Evolutionary conservation across 2,888 invertebrate genomes (phyloP).

Genomic region (Pheosia tremula): DNA sequence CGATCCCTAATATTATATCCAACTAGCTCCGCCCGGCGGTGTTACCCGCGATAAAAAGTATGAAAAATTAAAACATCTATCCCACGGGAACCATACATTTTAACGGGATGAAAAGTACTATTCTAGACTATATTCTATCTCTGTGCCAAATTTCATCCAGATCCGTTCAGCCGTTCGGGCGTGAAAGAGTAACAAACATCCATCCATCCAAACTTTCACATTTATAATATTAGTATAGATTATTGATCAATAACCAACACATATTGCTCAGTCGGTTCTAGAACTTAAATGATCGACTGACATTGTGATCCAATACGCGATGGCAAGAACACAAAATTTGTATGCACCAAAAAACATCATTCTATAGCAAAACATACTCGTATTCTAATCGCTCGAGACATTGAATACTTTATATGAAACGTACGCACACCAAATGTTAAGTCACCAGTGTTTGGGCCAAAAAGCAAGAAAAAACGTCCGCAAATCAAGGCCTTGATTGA

Average conservation of each 20-base stretch:
- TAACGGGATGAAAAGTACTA: too few species aligned
- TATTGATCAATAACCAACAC: background rate
- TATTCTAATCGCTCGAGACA: slow-evolving; percentile 33
- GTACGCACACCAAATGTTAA: slow-evolving; percentile 33
- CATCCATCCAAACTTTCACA: too few species aligned
- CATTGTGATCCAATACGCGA: slow-evolving; percentile 14
- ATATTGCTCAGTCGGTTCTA: slow-evolving; percentile 1
- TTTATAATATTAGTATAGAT: too few species aligned
- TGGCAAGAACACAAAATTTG: slow-evolving; percentile 28
- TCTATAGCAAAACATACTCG: slow-evolving; percentile 25
- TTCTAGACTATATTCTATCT: too few species aligned
- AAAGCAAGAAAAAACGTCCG: background rate
- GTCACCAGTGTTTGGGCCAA: slow-evolving; percentile 8
- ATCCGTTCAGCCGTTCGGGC: too few species aligned
- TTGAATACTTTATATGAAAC: slow-evolving; percentile 41
- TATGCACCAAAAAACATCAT: slow-evolving; percentile 32
- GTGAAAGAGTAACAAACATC: too few species aligned
- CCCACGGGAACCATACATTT: too few species aligned
- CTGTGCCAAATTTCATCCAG: too few species aligned
- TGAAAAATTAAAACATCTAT: too few species aligned
- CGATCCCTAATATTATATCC: too few species aligned
- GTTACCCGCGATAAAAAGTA: too few species aligned
- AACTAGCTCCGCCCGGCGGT: too few species aligned
- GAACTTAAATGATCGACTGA: slow-evolving; percentile 14
- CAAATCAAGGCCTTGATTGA: background rate